Percentiles rank a stretch among this genome's conserved stretches.
Conservation (phyloP, 2,888 invertebrate species). For the Euplagia quadripunctaria region DNA sequence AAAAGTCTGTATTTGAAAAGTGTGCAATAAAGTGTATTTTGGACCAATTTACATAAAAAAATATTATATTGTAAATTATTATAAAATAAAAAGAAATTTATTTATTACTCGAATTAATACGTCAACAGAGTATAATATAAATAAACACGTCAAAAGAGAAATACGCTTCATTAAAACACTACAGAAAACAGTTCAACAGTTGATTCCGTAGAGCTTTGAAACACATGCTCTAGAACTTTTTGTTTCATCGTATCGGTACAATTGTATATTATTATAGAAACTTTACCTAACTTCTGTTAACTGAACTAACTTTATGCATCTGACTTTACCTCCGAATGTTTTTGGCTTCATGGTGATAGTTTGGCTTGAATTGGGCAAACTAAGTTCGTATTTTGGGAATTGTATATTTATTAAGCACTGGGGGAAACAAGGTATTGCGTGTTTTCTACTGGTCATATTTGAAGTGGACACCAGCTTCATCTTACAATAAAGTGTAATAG, state of each 20-base stretch:
- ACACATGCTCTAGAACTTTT: slow-evolving; percentile 26
- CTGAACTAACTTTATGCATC: slow-evolving; percentile 46
- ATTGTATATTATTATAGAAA: slow-evolving; percentile 39
- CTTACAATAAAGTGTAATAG: too few species aligned
- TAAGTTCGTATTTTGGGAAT: not conserved
- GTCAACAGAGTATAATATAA: not conserved
- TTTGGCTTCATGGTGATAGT: slow-evolving; percentile 3
- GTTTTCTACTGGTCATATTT: not conserved
- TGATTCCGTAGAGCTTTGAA: slow-evolving; percentile 10
- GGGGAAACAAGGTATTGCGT: not conserved
- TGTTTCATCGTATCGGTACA: slow-evolving; percentile 33
- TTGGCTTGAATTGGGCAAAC: not conserved
- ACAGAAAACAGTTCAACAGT: slow-evolving; percentile 10
- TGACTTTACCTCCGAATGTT: slow-evolving; percentile 22
- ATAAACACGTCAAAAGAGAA: not conserved
- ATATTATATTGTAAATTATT: too few species aligned
- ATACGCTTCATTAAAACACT: slow-evolving; percentile 11
- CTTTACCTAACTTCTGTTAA: slow-evolving; percentile 42
- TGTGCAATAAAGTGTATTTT: too few species aligned
- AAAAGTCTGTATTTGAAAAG: too few species aligned
- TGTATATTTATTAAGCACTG: not conserved
- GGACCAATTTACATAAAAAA: too few species aligned
- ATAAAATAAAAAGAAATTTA: too few species aligned
- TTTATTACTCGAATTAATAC: not conserved
- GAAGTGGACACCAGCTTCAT: too few species aligned